Base-by-base conservation (phyloP, 2,113 vertebrate genomes). In the Bos indicus region DNA sequence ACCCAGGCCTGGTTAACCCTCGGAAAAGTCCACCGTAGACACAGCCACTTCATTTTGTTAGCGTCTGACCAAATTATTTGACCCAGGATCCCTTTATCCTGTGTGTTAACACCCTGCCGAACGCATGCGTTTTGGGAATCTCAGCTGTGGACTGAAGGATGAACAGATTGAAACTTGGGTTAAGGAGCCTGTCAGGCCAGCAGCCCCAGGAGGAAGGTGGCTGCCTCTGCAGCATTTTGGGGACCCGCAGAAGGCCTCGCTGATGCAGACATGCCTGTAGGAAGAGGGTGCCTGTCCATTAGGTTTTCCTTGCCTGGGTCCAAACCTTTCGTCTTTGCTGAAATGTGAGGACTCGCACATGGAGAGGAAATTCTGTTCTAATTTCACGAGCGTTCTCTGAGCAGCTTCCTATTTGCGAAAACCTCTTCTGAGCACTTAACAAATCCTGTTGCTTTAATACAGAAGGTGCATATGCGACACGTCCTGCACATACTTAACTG, bases 321-420 rank as follows among this genome's bases (percentile, higher is more conserved):
- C 1, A 51, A 67, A 28, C 23, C 56, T 78, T 74, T 67, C 43
- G 33, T 85, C 43, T 90, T 23, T 52, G 74, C 30, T 74, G n/a
- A 54, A 52, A 46, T 3, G 23, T 13, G 48, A 67, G 43, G 21
- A 36, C 54, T 82, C 7, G 1, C 0, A 2, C 0, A 2, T 23
- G 52, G 25, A 48, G 43, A 52, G 40, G 43, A 17, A 64, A n/a
- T 40, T 78, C n/a, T 26, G 6, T 64, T 91, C 82, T 52, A 23
- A n/a, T 46, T 91, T 26, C 71, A 52, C 1, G 8, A 89, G 13
- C 17, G 6, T 82, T 51, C 77, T 57, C 62, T 46, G 71, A 77
- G 54, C 51, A 43, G 51, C 52, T 67, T 88, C 62, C 60, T 88
- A 52, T 28, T 48, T 51, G 46, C 14, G 23, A 33, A 78, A 59